Evolutionary conservation across 2,797 vertebrate species (phyloP).

Genomic region (Merluccius polli): DNA sequence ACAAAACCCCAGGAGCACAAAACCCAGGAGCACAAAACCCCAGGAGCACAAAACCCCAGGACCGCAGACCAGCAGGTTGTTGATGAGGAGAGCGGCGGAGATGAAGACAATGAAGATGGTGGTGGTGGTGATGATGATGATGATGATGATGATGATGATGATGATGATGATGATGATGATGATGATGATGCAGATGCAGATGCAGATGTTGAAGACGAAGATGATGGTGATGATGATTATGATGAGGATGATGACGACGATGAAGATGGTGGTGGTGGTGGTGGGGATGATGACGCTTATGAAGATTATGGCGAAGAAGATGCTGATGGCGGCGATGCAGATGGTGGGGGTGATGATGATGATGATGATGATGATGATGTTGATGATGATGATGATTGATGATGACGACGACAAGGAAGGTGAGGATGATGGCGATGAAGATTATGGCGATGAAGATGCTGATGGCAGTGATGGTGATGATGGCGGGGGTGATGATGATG

Average conservation of each 20-base stretch:
- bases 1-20: no score
- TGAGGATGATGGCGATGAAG: background rate
- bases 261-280: constrained; percentile 3
- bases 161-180: constrained; percentile 14
- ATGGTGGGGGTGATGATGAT: background rate
- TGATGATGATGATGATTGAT: background rate
- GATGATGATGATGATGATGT: constrained; percentile 10
- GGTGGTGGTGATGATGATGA: constrained; percentile 8
- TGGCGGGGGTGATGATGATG: background rate
- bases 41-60: no score
- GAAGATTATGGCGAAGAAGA: constrained; percentile 10
- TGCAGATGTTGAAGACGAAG: constrained; percentile 17
- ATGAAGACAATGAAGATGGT: background rate
- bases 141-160: constrained; percentile 12
- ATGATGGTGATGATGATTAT: background rate
- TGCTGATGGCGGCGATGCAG: background rate
- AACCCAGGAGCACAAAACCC: no score
- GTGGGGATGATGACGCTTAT: background rate
- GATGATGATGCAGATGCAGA: constrained; percentile 19
- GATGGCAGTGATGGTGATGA: background rate
- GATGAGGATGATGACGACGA: background rate
- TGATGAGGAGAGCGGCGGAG: background rate
- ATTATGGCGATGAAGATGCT: background rate
- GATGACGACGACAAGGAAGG: background rate
- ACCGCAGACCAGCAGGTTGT: background rate